Evolutionary conservation across 2,113 vertebrate genomes (phyloP), one percentile per base, ranked within the genome.

Genomic region (Herpetotheres cachinnans): DNA sequence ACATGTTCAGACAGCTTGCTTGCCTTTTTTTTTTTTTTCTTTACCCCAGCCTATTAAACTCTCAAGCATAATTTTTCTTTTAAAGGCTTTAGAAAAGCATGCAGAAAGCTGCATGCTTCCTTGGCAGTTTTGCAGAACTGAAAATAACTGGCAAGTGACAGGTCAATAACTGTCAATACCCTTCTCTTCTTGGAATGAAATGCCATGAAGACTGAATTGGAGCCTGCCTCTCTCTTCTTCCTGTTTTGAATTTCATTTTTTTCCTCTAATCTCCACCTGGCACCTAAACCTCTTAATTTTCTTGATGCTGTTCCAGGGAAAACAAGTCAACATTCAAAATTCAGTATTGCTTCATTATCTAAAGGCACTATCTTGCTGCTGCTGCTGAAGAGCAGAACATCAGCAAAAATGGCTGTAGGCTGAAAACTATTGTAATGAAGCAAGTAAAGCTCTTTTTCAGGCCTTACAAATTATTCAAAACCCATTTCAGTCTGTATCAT

Each of bases 271-370:
- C 88, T 93, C 79, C 76, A 95, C 63, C 79, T 93, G 85, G 67
- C 79, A 96, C 79, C 70, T 80, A 83, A 77, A 80, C 9, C 27
- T 88, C 59, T 77, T 80, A 32, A 55, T 62, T 91, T 65, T 94
- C 87, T 93, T 95, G 46, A 66, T 55, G 54, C 26, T 81, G 40
- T 78, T 95, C 90, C 93, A 93, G 54, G 67, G 59, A 93, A 94
- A 92, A 96, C 79, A 94, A 93, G 58, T 58, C 87, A 95, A 74
- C 34, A 92, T 82, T 92, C 54, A 92, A 86, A 90, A 77, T n/a
- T 46, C 58, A 58, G 20, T 54, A 62, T 54, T 88, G 55, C 66
- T 88, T 82, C 54, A 38, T 86, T 93, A 96, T 88, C 82, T 93
- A 62, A 95, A 88, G 67, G 36, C 20, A 10, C 20, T 70, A 85